Evolutionary conservation across 2,797 vertebrate genomes (phyloP), one percentile per base, ranked within the genome.

Genomic region (Xiphophorus birchmanni): DNA sequence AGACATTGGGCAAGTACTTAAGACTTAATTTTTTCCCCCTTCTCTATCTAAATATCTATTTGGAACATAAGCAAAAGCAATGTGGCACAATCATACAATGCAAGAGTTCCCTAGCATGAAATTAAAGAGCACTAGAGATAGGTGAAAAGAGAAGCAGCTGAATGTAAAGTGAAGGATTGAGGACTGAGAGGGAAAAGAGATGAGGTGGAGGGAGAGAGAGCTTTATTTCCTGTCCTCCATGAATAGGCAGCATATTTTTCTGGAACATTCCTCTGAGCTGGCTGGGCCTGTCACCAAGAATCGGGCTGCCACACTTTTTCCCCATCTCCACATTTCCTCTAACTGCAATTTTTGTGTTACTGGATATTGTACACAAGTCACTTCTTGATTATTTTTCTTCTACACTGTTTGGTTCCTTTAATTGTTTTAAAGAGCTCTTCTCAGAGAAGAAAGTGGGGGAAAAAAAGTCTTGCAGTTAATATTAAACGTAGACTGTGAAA

Each of bases 161-260:
- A 83, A 75, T 91, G 84, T 37, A 78, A 77, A 15, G 74, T 81
- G 77, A 83, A 84, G 82, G 76, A 86, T 73, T 47, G 82, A 80
- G 63, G 78, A 32, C 80, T 35, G 71, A 73, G 83, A 82, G 84
- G 73, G 76, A 82, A 75, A 75, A 77, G 52, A 69, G 76, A 75
- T 78, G 87, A 83, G 73, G 73, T 74, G 65, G 74, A 45, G 72
- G 37, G 73, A 77, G 58, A 50, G 56, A 50, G 72, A 10, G 89
- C 82, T 89, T 93, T 92, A 92, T 90, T 92, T 93, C 91, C 92
- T 94, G 90, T 92, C 85, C 87, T 92, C 86, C 87, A 85, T 93
- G 93, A 94, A 91, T 91, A 93, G 89, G 91, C 91, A 89, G 78
- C 91, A 94, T 94, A 92, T 94, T 94, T 92, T 84, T 91, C 78